Evolutionary conservation across 2,113 vertebrate genomes (phyloP).

Genomic region (Rousettus leschenaultii): DNA sequence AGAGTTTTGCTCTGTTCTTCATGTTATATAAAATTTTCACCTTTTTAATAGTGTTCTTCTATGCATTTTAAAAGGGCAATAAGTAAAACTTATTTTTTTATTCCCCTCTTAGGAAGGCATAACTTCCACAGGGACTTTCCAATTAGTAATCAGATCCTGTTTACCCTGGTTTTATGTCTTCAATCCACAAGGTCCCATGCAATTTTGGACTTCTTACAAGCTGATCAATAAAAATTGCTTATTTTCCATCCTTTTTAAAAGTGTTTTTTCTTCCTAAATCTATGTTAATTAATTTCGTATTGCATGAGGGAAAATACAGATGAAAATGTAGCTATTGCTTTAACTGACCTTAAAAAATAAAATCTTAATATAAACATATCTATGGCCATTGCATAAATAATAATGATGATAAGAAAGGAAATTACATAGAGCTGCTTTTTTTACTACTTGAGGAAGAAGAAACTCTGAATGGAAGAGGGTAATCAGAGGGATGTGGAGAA

Average conservation of each 20-base stretch:
- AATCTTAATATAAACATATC: neutral
- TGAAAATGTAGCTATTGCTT: neutral
- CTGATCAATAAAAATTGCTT: neutral
- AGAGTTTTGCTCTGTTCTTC: neutral
- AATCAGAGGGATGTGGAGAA: neutral
- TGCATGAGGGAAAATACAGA: neutral
- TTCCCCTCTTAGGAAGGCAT: neutral
- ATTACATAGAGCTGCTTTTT: neutral
- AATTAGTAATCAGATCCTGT: neutral
- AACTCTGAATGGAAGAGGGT: neutral
- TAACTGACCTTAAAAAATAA: neutral
- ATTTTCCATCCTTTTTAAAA: neutral
- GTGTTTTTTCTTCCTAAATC: neutral
- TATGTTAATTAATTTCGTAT: neutral
- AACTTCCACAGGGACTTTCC: neutral
- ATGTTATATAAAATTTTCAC: neutral
- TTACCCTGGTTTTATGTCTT: neutral
- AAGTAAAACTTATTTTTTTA: neutral
- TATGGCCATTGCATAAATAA: neutral
- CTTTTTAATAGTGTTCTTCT: neutral
- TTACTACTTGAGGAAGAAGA: neutral
- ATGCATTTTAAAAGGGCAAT: neutral
- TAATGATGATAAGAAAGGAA: neutral
- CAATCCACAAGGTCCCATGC: neutral
- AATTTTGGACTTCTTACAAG: neutral